phyloP scores from a whole-genome alignment of 1,140 invertebrate species.

The Conus betulinus region DNA sequence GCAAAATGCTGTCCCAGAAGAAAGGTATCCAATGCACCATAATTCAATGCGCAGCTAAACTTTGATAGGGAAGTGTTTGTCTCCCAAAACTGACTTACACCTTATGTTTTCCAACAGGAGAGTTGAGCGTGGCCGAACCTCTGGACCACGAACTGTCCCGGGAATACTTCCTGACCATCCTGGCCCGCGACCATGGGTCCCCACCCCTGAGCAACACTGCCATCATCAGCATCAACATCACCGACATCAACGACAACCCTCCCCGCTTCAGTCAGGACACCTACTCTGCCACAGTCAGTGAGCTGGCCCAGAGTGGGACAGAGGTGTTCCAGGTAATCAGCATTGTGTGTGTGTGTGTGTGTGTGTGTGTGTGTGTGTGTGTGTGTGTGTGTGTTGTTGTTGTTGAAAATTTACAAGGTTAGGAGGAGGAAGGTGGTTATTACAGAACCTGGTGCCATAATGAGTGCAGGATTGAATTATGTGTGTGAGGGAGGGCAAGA shows the following conservation, averaged over 20 bases:
- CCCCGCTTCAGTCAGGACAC: constrained; percentile 82
- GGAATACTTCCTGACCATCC: constrained; percentile 92
- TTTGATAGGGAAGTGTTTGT: no score
- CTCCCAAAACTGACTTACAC: no score
- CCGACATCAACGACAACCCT: constrained; percentile 95
- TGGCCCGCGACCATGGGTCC: constrained; percentile 88
- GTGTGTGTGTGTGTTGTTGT: neutral
- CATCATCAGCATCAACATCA: constrained; percentile 90
- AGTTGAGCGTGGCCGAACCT: constrained; percentile 85
- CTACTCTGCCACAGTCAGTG: constrained; percentile 70
- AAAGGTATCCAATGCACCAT: no score
- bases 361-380: constrained; percentile 17
- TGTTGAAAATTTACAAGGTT: no score
- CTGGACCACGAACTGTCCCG: constrained; percentile 86
- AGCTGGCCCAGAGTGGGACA: constrained; percentile 53
- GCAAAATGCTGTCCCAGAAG: no score
- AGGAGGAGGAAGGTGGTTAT: no score
- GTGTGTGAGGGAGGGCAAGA: no score
- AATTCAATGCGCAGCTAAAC: no score
- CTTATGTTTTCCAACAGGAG: constrained; percentile 74
- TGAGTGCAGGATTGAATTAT: no score
- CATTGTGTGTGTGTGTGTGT: constrained; percentile 1
- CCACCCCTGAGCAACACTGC: constrained; percentile 76
- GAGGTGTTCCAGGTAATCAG: constrained; percentile 81
- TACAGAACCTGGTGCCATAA: no score